A percentile compares a stretch with the other conserved stretches of the same genome.
phyloP scores from a whole-genome alignment of 2,888 invertebrate genomes.

The Octonoba sinensis region DNA sequence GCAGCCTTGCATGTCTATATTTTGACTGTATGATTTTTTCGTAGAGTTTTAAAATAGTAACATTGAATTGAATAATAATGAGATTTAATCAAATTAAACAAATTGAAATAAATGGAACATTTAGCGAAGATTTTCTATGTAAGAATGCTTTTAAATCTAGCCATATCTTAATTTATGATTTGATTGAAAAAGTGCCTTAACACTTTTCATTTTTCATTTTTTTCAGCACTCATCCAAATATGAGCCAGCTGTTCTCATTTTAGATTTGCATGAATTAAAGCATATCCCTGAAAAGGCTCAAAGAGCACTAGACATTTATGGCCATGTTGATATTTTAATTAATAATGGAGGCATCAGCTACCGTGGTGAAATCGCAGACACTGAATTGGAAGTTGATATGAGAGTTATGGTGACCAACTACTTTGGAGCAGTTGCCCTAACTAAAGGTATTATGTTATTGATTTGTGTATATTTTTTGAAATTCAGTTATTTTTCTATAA shows the following conservation, averaged over 20 bases:
- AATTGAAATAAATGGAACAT: background rate
- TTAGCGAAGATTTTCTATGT: background rate
- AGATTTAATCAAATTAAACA: too few species aligned
- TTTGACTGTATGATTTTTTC: too few species aligned
- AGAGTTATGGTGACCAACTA: slow-evolving; percentile 94
- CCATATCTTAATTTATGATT: background rate
- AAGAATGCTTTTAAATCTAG: background rate
- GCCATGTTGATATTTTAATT: slow-evolving; percentile 86
- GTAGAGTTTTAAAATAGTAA: too few species aligned
- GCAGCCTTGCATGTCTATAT: too few species aligned
- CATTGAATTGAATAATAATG: too few species aligned
- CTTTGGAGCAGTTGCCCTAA: slow-evolving; percentile 90
- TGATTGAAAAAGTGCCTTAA: background rate
- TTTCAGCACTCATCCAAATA: slow-evolving; percentile 68
- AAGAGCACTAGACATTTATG: slow-evolving; percentile 80
- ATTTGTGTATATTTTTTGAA: too few species aligned
- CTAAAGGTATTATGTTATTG: slow-evolving; percentile 80
- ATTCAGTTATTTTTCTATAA: too few species aligned
- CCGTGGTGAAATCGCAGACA: slow-evolving; percentile 81
- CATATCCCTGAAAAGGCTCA: slow-evolving; percentile 77
- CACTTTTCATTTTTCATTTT: background rate
- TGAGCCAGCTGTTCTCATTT: slow-evolving; percentile 80
- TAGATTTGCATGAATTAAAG: slow-evolving; percentile 83
- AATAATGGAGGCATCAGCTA: slow-evolving; percentile 89
- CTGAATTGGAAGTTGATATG: slow-evolving; percentile 84